Conservation (phyloP, 2,113 vertebrate genomes). For the Sapajus apella region DNA sequence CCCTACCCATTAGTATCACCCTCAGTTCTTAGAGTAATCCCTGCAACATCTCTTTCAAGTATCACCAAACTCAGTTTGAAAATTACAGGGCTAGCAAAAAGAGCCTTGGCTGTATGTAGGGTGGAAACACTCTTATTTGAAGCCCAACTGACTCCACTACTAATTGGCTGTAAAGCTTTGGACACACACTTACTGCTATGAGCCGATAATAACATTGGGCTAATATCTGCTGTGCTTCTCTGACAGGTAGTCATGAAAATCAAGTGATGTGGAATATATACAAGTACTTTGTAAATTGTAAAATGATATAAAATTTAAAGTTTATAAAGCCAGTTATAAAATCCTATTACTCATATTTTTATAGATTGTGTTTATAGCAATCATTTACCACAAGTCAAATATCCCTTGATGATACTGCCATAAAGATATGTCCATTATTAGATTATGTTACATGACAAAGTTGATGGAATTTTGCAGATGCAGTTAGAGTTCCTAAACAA, state of each 20-base stretch:
- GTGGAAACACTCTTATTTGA: neutral
- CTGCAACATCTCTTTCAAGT: neutral
- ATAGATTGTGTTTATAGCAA: neutral
- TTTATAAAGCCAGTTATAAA: neutral
- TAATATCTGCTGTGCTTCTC: neutral
- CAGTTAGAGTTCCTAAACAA: neutral
- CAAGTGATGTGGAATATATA: neutral
- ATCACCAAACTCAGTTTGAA: neutral
- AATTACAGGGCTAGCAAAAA: neutral
- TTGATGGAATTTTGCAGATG: neutral
- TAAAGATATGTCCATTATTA: neutral
- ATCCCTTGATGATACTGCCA: neutral
- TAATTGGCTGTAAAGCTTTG: neutral
- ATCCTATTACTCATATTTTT: neutral
- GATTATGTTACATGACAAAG: neutral
- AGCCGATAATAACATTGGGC: neutral
- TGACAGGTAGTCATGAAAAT: conserved; percentile 9
- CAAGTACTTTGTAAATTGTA: conserved; percentile 18
- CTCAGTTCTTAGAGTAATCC: neutral
- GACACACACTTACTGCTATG: neutral
- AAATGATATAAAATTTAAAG: conserved; percentile 9
- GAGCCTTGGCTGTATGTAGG: neutral
- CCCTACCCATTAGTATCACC: neutral
- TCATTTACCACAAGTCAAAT: neutral
- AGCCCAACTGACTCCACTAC: neutral